These are phyloP conservation scores for Cynoglossus semilaevis DNA, from an alignment of 2,113 vertebrate genomes.

Conservation along the genomic window DNA sequence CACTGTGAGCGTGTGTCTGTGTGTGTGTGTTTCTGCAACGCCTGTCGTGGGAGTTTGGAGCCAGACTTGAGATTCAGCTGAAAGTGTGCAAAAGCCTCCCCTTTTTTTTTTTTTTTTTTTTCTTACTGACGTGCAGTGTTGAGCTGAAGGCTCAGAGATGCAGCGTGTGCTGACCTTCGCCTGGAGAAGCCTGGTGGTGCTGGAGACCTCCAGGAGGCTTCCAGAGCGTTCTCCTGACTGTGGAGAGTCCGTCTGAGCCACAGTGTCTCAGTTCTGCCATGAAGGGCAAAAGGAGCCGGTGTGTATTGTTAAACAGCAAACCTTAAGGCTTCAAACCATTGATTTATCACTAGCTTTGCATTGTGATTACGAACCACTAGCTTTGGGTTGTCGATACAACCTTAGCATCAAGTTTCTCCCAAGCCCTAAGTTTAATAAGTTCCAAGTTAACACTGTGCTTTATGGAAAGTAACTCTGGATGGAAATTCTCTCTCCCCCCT, in stretches of 20 bases:
- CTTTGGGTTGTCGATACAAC: neutral
- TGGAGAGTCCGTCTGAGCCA: neutral
- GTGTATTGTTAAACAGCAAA: constrained; percentile 21
- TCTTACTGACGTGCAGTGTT: constrained; percentile 34
- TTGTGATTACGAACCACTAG: constrained; percentile 9
- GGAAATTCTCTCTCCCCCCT: constrained; percentile 17
- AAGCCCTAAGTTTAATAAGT: constrained; percentile 8
- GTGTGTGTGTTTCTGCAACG: constrained; percentile 26
- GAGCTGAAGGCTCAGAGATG: constrained; percentile 14
- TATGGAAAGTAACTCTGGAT: constrained; percentile 16
- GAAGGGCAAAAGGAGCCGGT: constrained; percentile 4
- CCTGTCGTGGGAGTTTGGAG: constrained; percentile 33
- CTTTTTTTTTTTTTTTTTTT: neutral
- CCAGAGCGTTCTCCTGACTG: neutral
- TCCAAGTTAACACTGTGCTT: constrained; percentile 1
- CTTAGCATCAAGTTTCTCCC: constrained; percentile 9
- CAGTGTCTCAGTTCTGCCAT: neutral
- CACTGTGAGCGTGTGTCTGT: constrained; percentile 3
- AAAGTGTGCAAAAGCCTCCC: constrained; percentile 31
- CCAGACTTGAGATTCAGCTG: constrained; percentile 31
- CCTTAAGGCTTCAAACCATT: constrained; percentile 6
- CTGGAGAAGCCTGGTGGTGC: constrained; percentile 2
- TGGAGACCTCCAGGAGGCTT: constrained; percentile 19
- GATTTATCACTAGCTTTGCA: constrained; percentile 25
- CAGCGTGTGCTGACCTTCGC: constrained; percentile 24